Percentiles rank a stretch among this genome's conserved stretches.
These are phyloP conservation scores for Rousettus madagascariensis DNA, from an alignment of 2,797 vertebrate genomes.

Conservation along the genomic window DNA sequence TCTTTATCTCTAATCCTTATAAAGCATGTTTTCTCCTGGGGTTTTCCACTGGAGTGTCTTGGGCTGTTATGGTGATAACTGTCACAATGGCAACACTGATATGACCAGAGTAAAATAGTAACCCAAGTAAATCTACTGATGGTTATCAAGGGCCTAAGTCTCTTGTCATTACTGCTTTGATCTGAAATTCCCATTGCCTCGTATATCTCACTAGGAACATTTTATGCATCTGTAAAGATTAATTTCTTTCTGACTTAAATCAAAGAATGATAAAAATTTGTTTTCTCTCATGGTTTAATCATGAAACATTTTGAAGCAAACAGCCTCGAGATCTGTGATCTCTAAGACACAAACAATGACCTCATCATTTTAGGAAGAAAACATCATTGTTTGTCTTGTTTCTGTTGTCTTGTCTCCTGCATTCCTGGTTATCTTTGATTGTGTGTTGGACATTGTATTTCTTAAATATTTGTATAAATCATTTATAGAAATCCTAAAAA, in stretches of 20 bases:
- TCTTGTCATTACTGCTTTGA: slow-evolving; percentile 14
- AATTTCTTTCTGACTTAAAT: not conserved
- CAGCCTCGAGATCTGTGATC: not conserved
- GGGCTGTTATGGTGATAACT: not conserved
- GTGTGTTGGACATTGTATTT: not conserved
- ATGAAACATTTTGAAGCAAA: slow-evolving; percentile 12
- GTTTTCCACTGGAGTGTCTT: not conserved
- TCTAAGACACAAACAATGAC: not conserved
- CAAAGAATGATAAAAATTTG: slow-evolving; percentile 3
- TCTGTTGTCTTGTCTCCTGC: not conserved
- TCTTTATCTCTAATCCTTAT: not conserved
- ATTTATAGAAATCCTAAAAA: not conserved
- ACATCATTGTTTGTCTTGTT: not conserved
- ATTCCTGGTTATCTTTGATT: not conserved
- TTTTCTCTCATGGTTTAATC: slow-evolving; percentile 14
- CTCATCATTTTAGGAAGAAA: not conserved
- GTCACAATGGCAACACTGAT: not conserved
- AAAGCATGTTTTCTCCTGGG: not conserved
- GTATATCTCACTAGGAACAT: not conserved
- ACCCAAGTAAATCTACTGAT: not conserved
- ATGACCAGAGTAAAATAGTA: not conserved
- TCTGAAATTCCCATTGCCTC: slow-evolving; percentile 4
- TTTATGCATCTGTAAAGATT: not conserved
- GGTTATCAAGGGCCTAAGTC: not conserved
- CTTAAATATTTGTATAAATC: not conserved